Evolutionary conservation across 2,113 vertebrate genomes (phyloP).

Genomic region (Cyprinodon variegatus): DNA sequence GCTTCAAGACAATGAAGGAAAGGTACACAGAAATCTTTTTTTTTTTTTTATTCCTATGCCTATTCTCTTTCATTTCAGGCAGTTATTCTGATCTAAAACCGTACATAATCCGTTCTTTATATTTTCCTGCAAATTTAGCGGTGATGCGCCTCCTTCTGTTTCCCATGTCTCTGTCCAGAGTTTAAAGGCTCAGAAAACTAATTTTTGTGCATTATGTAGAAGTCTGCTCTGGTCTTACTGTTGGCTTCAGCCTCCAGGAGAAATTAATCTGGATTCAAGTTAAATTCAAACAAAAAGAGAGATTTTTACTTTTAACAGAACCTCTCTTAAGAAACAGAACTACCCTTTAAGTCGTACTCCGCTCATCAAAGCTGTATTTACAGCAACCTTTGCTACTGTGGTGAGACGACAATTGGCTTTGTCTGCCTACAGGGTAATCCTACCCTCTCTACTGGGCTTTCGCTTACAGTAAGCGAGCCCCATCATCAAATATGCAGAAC

Average conservation of each 20-base stretch:
- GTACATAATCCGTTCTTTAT: not conserved
- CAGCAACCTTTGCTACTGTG: slow-evolving; percentile 42
- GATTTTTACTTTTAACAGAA: not conserved
- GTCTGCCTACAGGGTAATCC: slow-evolving; percentile 40
- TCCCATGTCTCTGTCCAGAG: no score
- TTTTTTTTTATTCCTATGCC: not conserved
- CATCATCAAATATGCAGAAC: slow-evolving; percentile 60
- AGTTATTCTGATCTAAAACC: not conserved
- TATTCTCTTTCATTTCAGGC: no score
- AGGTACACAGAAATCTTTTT: not conserved
- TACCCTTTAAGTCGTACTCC: not conserved
- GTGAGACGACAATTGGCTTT: slow-evolving; percentile 39
- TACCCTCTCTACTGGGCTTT: slow-evolving; percentile 41
- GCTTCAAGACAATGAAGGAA: not conserved
- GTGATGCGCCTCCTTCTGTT: no score
- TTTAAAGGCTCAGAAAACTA: not conserved
- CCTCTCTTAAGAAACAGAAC: not conserved
- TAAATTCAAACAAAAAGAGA: not conserved
- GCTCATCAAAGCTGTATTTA: slow-evolving; percentile 14
- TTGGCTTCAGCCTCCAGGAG: no score
- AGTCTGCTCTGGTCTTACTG: not conserved
- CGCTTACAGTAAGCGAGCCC: slow-evolving; percentile 44
- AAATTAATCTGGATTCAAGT: no score
- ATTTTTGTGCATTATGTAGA: not conserved
- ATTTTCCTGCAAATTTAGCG: not conserved